phyloP scores from a whole-genome alignment of 1,140 invertebrate genomes.

The Hylyphantes graminicola region DNA sequence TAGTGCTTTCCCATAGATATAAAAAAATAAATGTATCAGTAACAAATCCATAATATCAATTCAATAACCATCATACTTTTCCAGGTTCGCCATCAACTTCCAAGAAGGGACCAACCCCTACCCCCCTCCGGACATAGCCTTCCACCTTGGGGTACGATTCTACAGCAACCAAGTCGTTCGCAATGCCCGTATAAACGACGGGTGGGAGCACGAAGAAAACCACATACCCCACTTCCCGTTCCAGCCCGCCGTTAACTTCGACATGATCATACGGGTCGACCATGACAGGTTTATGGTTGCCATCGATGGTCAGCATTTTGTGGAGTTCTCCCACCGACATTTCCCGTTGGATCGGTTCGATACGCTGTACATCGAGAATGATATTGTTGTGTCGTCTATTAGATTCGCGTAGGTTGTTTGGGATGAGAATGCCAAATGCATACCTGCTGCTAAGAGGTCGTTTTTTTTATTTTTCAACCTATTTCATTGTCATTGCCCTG shows the following conservation, averaged over 20 bases:
- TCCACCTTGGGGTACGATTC: constrained; percentile 75
- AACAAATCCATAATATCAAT: too few species aligned
- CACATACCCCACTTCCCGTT: constrained; percentile 76
- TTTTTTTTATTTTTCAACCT: too few species aligned
- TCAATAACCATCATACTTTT: constrained; percentile 11
- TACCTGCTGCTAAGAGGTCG: too few species aligned
- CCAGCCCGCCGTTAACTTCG: constrained; percentile 76
- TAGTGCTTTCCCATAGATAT: too few species aligned
- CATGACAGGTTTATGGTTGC: constrained; percentile 77
- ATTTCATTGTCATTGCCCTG: too few species aligned
- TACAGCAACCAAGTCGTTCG: constrained; percentile 75
- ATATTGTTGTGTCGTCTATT: constrained; percentile 71
- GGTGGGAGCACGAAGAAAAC: constrained; percentile 79
- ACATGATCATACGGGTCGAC: constrained; percentile 79
- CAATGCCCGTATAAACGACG: constrained; percentile 73
- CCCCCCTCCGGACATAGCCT: constrained; percentile 75
- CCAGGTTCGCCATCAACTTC: constrained; percentile 74
- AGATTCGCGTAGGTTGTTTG: constrained; percentile 42
- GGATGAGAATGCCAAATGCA: too few species aligned
- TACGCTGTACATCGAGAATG: constrained; percentile 78
- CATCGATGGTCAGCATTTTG: constrained; percentile 80
- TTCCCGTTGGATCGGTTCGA: constrained; percentile 75
- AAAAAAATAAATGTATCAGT: too few species aligned
- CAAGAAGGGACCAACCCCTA: constrained; percentile 72
- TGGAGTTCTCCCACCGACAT: constrained; percentile 77